Evolutionary conservation across 2,888 invertebrate species (phyloP).

Genomic region (Rhagium mordax): DNA sequence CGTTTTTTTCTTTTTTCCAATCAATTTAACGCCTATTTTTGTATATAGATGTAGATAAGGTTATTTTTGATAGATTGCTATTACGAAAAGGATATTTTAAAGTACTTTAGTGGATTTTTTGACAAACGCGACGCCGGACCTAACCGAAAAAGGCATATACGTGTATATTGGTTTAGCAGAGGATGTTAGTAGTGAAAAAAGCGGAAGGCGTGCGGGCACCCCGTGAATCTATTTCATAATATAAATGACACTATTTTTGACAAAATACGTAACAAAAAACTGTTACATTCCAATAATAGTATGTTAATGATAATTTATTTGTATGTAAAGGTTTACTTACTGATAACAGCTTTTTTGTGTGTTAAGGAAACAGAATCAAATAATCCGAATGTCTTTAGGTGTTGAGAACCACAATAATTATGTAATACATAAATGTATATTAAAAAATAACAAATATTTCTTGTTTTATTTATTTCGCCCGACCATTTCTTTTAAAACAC

Average conservation of each 20-base stretch:
- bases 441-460: slow-evolving; percentile 58
- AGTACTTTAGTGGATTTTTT: slow-evolving; percentile 36
- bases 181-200: background rate
- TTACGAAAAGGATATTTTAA: slow-evolving; percentile 40
- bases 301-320: slow-evolving; percentile 49
- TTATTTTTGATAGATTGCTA: slow-evolving; percentile 44
- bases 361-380: slow-evolving; percentile 67
- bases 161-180: slow-evolving; percentile 14
- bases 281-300: slow-evolving; percentile 64
- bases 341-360: slow-evolving; percentile 68
- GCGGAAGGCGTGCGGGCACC: slow-evolving; percentile 3
- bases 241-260: slow-evolving; percentile 67
- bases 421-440: slow-evolving; percentile 70
- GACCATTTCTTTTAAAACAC: too few species aligned
- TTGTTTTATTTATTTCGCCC: background rate
- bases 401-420: slow-evolving; percentile 69
- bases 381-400: slow-evolving; percentile 69
- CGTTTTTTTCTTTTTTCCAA: background rate
- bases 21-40: slow-evolving; percentile 36
- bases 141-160: slow-evolving; percentile 23
- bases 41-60: slow-evolving; percentile 47
- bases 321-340: slow-evolving; percentile 50
- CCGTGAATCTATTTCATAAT: slow-evolving; percentile 42
- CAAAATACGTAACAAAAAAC: slow-evolving; percentile 63
- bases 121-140: slow-evolving; percentile 36